Conservation (phyloP, 2,888 invertebrate species). For the Merodon equestris region DNA sequence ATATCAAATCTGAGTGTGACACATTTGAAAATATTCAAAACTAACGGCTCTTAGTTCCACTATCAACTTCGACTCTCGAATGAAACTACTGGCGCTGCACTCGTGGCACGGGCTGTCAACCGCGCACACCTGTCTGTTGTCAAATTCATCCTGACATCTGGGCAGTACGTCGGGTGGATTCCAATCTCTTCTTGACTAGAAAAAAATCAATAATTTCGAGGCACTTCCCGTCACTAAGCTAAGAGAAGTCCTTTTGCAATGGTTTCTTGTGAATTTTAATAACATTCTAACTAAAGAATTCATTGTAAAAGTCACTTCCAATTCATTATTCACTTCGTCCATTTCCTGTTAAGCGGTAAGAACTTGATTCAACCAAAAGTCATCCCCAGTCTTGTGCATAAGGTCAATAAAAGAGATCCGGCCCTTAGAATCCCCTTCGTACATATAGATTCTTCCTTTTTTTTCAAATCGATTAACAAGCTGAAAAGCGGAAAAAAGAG, state of each 20-base stretch:
- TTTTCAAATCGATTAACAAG: too few species aligned
- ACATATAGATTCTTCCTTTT: neutral
- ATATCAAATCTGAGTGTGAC: too few species aligned
- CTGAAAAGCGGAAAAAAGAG: too few species aligned
- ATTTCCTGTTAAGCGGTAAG: slow-evolving; percentile 24
- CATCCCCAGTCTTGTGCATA: slow-evolving; percentile 5
- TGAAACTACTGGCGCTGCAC: slow-evolving; percentile 9
- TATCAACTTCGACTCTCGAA: slow-evolving; percentile 19
- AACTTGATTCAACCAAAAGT: slow-evolving; percentile 15
- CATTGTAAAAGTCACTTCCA: slow-evolving; percentile 75
- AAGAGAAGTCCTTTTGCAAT: slow-evolving; percentile 75
- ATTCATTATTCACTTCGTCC: too few species aligned
- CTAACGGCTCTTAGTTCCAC: slow-evolving; percentile 12
- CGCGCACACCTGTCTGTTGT: slow-evolving; percentile 11
- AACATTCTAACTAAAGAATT: slow-evolving; percentile 73
- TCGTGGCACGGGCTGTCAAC: neutral
- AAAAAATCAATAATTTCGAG: slow-evolving; percentile 34
- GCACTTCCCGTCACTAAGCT: slow-evolving; percentile 6
- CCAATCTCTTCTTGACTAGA: neutral
- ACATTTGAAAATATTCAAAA: neutral
- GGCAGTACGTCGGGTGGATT: slow-evolving; percentile 11
- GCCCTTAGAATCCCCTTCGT: neutral
- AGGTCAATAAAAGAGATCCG: slow-evolving; percentile 12
- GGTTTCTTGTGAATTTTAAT: slow-evolving; percentile 74
- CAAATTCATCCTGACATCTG: slow-evolving; percentile 11